Conservation (phyloP, 2,797 vertebrate genomes). For the Simalia tracyae region DNA sequence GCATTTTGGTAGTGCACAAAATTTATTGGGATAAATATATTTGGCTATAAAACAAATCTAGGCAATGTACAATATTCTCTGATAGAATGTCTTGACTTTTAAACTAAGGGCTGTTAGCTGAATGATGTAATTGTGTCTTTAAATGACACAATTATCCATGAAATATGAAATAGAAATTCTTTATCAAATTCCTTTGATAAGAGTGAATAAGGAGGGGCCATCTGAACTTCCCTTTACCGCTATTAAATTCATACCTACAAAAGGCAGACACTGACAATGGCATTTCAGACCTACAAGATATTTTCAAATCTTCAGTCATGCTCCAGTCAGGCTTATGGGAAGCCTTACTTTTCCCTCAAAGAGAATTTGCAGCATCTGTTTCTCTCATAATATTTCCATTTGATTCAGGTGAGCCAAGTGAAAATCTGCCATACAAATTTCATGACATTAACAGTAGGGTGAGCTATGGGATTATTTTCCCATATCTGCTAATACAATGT, state of each 20-base stretch:
- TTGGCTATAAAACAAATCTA: background rate
- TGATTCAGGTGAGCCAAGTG: background rate
- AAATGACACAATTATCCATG: background rate
- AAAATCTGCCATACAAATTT: background rate
- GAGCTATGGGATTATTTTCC: background rate
- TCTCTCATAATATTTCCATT: background rate
- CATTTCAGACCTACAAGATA: background rate
- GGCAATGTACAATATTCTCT: slow-evolving; percentile 46
- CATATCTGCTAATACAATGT: background rate
- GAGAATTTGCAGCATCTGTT: background rate
- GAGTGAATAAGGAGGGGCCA: background rate
- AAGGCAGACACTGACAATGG: background rate
- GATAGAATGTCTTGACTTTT: slow-evolving; percentile 45
- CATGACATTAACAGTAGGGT: slow-evolving; percentile 34
- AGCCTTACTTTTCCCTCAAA: background rate
- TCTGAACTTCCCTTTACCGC: background rate
- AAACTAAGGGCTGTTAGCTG: background rate
- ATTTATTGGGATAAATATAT: background rate
- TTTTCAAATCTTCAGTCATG: background rate
- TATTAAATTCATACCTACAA: background rate
- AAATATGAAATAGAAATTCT: background rate
- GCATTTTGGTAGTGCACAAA: background rate
- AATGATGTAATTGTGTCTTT: background rate
- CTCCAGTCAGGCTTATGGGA: background rate
- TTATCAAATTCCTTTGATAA: background rate